These are phyloP conservation scores for Taeniopygia guttata DNA, from an alignment of 2,797 vertebrate species.

Conservation along the genomic window DNA sequence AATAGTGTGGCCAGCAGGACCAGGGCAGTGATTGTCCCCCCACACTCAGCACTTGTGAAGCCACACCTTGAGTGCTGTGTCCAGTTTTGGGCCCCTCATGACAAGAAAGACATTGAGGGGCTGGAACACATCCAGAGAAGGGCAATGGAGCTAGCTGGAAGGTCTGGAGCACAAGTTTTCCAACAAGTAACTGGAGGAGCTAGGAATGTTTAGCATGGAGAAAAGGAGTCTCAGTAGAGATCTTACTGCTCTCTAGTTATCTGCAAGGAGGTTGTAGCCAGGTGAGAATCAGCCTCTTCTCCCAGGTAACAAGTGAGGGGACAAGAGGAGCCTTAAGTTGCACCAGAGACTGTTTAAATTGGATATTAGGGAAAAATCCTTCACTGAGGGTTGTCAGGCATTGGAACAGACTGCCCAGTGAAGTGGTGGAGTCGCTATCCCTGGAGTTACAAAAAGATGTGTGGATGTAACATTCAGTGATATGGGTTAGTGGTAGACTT, in stretches of 20 bases:
- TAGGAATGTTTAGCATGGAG: neutral
- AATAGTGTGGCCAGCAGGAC: neutral
- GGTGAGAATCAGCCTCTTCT: neutral
- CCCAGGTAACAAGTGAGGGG: neutral
- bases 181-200: neutral
- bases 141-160: neutral
- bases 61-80: fast-evolving
- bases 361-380: neutral
- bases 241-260: neutral
- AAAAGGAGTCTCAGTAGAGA: neutral
- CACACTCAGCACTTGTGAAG: neutral
- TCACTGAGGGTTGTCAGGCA: neutral
- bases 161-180: neutral
- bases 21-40: neutral
- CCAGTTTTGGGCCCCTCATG: neutral
- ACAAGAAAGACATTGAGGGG: neutral
- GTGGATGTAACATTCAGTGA: neutral
- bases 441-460: neutral
- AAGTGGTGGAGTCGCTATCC: neutral
- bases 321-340: neutral
- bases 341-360: neutral
- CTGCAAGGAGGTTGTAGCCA: neutral
- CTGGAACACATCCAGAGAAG: neutral
- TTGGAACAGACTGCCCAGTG: neutral
- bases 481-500: neutral